A percentile compares a stretch with the other conserved stretches of the same genome.
These are phyloP conservation scores for Hipparchia sbordonii DNA, from an alignment of 2,888 invertebrate genomes.

Conservation along the genomic window DNA sequence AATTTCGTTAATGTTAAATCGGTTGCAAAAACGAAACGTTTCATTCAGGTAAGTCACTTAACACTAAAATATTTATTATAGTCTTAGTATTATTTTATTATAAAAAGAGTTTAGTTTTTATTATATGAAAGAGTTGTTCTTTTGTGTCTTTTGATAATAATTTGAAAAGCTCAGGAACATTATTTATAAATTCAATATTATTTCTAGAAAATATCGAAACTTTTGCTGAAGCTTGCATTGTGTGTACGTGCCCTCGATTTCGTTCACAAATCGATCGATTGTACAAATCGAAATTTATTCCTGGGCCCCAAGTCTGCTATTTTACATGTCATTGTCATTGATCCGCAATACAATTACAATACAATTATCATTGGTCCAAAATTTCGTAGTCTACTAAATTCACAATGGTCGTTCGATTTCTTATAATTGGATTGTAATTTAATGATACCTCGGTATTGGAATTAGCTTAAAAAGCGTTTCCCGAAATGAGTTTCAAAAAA, in stretches of 20 bases:
- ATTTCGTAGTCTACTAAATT: no score
- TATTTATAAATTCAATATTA: not conserved
- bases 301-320: no score
- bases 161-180: not conserved
- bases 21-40: not conserved
- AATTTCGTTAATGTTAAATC: constrained; percentile 15
- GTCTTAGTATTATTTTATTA: not conserved
- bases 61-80: not conserved
- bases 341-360: no score
- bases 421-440: no score
- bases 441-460: no score
- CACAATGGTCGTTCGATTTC: no score
- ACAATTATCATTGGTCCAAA: no score
- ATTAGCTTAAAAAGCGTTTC: no score
- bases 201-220: no score
- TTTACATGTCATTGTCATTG: no score
- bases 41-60: constrained; percentile 30
- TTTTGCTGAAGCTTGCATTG: not conserved
- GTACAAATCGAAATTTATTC: not conserved
- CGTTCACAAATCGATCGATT: not conserved
- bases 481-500: no score
- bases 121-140: not conserved
- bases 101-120: not conserved
- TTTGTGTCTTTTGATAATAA: not conserved
- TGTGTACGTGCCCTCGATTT: not conserved